Conservation (phyloP, 1,140 invertebrate species). For the Thalassaphorura encarpata region DNA sequence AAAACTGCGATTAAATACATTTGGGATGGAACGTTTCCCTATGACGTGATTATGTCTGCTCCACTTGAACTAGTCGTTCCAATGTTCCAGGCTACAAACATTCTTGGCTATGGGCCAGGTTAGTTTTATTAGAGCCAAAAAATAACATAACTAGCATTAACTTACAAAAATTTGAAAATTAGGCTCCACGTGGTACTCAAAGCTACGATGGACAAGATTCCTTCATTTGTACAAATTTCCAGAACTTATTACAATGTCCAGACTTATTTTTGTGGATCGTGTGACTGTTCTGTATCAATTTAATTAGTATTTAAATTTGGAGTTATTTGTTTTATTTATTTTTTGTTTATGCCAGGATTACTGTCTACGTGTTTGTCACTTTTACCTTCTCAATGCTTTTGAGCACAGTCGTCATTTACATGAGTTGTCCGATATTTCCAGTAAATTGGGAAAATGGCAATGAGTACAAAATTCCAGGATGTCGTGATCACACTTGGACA, state of each 20-base stretch:
- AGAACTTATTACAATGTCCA: neutral
- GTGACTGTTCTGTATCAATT: too few relatives aligned
- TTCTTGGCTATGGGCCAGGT: neutral
- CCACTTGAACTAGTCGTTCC: neutral
- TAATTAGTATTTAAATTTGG: neutral
- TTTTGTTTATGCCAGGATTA: neutral
- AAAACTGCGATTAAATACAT: neutral
- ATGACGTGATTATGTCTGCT: neutral
- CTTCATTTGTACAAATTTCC: neutral
- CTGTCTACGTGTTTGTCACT: neutral
- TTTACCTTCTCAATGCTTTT: neutral
- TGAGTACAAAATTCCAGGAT: neutral
- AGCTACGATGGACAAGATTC: conserved; percentile 3
- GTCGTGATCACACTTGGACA: too few relatives aligned
- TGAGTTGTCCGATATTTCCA: neutral
- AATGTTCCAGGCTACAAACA: neutral
- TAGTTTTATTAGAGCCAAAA: neutral
- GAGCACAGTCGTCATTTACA: neutral
- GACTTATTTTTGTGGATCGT: too few relatives aligned
- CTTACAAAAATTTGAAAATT: too few relatives aligned
- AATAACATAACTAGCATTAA: too few relatives aligned
- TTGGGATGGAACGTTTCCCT: neutral
- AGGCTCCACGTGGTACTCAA: neutral
- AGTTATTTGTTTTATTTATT: neutral
- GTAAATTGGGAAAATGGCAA: neutral